Percentiles rank a stretch among this genome's conserved stretches.
Evolutionary conservation across 2,113 vertebrate species (phyloP).

Genomic region (Alces alces): DNA sequence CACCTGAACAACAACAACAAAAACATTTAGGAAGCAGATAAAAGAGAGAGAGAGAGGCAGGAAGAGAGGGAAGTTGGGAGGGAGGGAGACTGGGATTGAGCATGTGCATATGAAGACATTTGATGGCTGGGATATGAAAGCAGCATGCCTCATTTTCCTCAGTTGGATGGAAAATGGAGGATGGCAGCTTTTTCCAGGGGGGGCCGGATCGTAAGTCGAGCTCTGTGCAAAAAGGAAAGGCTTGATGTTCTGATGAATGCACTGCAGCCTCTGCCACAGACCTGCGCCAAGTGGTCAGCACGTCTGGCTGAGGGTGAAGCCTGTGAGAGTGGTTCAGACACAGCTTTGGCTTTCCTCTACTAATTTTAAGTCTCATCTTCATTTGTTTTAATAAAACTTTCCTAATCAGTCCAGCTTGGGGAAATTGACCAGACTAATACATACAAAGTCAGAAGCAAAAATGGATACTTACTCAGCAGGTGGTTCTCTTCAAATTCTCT

Average conservation of each 20-base stretch:
- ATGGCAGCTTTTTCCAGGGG: neutral
- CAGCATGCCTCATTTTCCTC: neutral
- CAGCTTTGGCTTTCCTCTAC: conserved; percentile 38
- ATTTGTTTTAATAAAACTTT: conserved; percentile 56
- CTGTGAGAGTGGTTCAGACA: neutral
- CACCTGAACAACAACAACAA: neutral
- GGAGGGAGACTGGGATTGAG: neutral
- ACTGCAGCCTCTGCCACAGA: neutral
- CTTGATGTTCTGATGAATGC: neutral
- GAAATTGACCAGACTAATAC: conserved; percentile 56
- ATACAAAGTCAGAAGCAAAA: conserved; percentile 43
- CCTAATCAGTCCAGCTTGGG: conserved; percentile 20
- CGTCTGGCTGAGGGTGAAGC: neutral
- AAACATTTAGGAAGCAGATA: neutral
- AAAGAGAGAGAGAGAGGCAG: neutral
- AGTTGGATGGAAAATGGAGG: neutral
- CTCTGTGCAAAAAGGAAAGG: neutral
- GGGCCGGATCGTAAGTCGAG: neutral
- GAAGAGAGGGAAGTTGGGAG: neutral
- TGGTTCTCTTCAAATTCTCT: conserved; percentile 24
- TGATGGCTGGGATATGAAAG: neutral
- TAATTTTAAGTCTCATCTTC: conserved; percentile 63
- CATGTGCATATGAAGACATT: neutral
- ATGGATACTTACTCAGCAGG: conserved; percentile 47
- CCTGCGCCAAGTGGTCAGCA: neutral